Evolutionary conservation across 2,113 vertebrate species (phyloP).

Genomic region (Anarhynchus alexandrinus): DNA sequence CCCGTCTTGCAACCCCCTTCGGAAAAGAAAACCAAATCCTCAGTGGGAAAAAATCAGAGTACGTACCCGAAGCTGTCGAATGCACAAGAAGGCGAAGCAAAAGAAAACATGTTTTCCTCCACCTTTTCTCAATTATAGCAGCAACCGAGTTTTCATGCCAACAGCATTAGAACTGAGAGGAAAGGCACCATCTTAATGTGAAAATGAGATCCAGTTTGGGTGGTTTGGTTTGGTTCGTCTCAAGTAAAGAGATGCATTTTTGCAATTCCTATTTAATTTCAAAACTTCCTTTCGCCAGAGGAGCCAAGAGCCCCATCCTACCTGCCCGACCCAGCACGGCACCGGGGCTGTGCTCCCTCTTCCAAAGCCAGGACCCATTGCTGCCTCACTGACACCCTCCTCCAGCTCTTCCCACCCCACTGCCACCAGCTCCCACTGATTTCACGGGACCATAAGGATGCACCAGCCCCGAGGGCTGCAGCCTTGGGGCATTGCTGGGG

Average conservation of each 20-base stretch:
- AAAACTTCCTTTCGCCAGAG: not conserved
- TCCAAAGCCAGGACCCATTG: not conserved
- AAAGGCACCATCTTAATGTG: not conserved
- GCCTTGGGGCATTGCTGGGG: no score
- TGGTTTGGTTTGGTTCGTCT: not conserved
- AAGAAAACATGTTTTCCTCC: not conserved
- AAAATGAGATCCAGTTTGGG: not conserved
- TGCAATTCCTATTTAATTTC: not conserved
- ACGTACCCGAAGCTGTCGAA: rapidly evolving
- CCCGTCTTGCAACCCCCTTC: not conserved
- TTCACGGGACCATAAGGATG: not conserved
- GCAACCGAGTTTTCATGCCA: not conserved
- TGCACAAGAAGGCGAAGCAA: not conserved
- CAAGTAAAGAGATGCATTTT: not conserved
- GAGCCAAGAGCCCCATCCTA: not conserved
- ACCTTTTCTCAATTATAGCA: not conserved
- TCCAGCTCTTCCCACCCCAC: not conserved
- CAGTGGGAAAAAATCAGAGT: not conserved
- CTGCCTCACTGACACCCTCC: not conserved
- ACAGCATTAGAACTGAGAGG: not conserved
- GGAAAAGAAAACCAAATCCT: not conserved
- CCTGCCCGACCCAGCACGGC: rapidly evolving
- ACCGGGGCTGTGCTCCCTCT: rapidly evolving
- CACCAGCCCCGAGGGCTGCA: not conserved
- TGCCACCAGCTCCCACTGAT: not conserved